These are phyloP conservation scores for Phenganax subtilis DNA, from an alignment of 92 coral and sea anemone species.

Conservation along the genomic window DNA sequence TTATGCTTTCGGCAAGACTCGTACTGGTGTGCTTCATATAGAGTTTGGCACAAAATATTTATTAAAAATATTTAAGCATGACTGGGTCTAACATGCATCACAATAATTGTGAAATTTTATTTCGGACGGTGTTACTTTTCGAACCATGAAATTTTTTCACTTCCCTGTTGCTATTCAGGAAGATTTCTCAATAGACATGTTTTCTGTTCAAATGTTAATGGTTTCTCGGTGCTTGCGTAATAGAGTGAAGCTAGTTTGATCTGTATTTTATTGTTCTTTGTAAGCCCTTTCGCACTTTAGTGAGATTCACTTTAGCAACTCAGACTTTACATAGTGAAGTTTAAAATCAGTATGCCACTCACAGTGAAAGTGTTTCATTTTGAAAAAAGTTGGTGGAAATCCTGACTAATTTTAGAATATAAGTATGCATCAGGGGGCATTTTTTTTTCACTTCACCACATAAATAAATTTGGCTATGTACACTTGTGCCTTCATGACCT, in stretches of 20 bases:
- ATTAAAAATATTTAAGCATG: no score
- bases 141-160: not conserved
- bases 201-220: constrained; percentile 9
- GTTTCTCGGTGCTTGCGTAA: not conserved
- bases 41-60: not conserved
- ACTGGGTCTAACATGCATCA: no score
- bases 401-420: no score
- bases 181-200: not conserved
- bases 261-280: not conserved
- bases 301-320: not conserved
- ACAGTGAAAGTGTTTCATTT: not conserved
- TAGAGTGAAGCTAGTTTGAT: not conserved
- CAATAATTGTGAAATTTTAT: no score
- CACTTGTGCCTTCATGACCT: not conserved
- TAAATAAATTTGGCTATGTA: not conserved
- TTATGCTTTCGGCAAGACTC: not conserved
- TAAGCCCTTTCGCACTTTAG: not conserved
- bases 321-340: not conserved
- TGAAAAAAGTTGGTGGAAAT: not conserved
- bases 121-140: no score
- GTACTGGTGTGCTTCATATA: not conserved
- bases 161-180: not conserved
- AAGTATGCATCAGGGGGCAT: no score
- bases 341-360: not conserved
- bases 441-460: not conserved